Conservation (phyloP, 2,888 invertebrate species). For the Netelia fuscicornis region DNA sequence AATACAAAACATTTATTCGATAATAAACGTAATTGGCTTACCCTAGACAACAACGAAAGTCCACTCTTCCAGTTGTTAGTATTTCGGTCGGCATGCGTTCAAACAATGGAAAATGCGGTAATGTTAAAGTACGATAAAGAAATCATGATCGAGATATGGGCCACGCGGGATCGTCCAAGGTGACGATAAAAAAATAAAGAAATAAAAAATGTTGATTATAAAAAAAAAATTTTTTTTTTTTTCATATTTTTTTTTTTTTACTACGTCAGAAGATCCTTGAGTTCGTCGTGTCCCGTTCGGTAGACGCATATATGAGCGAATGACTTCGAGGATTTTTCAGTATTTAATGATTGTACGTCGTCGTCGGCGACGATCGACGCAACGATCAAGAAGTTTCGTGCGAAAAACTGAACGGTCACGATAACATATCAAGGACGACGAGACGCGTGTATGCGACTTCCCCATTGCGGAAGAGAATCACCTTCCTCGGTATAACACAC, state of each 20-base stretch:
- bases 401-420: constrained; percentile 61
- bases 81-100: constrained; percentile 81
- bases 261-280: constrained; percentile 28
- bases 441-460: constrained; percentile 10
- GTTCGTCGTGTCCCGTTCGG: constrained; percentile 3
- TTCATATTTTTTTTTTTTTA: neutral
- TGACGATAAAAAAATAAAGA: constrained; percentile 27
- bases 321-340: constrained; percentile 52
- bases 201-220: constrained; percentile 2
- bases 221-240: neutral
- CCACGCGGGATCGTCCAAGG: neutral
- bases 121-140: constrained; percentile 73
- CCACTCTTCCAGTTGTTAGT: constrained; percentile 83
- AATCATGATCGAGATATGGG: constrained; percentile 4
- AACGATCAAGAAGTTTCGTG: constrained; percentile 54
- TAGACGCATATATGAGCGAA: neutral
- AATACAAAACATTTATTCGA: constrained; percentile 2
- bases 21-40: constrained; percentile 73
- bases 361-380: constrained; percentile 2
- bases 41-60: constrained; percentile 83
- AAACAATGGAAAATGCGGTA: constrained; percentile 78
- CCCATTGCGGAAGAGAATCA: constrained; percentile 20
- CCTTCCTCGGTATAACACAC: constrained; percentile 8
- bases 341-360: constrained; percentile 11
- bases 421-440: constrained; percentile 56